These are phyloP conservation scores for Orchestia grillus DNA, from an alignment of 1,140 invertebrate genomes.

Conservation along the genomic window DNA sequence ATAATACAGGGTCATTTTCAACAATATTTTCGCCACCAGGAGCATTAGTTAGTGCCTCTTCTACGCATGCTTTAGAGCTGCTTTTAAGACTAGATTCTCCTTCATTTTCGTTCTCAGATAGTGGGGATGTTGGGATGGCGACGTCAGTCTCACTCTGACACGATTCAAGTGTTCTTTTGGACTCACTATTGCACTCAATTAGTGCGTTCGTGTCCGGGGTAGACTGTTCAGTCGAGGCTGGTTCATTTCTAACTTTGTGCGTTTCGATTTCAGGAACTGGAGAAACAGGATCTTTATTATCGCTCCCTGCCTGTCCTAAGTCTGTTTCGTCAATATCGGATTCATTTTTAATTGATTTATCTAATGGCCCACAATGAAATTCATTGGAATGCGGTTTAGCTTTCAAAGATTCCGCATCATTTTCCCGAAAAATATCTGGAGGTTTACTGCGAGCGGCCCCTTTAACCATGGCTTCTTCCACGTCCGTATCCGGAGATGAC, in stretches of 20 bases:
- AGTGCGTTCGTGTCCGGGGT: background rate
- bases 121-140: background rate
- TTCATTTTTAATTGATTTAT: background rate
- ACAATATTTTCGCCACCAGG: background rate
- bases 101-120: background rate
- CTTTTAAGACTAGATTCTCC: background rate
- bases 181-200: background rate
- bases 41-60: background rate
- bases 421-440: background rate
- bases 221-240: background rate
- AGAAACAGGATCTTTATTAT: background rate
- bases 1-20: background rate
- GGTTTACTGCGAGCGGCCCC: background rate
- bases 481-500: background rate
- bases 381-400: background rate
- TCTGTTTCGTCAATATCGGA: background rate
- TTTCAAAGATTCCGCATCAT: background rate
- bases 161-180: background rate
- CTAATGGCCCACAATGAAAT: background rate
- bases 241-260: background rate
- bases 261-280: background rate
- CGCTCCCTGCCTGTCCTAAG: background rate
- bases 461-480: constrained; percentile 8
- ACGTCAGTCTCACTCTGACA: background rate
- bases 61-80: background rate